A percentile compares a stretch with the other conserved stretches of the same genome.
Evolutionary conservation across 2,797 vertebrate species (phyloP).

Genomic region (Cirrhinus molitorella): DNA sequence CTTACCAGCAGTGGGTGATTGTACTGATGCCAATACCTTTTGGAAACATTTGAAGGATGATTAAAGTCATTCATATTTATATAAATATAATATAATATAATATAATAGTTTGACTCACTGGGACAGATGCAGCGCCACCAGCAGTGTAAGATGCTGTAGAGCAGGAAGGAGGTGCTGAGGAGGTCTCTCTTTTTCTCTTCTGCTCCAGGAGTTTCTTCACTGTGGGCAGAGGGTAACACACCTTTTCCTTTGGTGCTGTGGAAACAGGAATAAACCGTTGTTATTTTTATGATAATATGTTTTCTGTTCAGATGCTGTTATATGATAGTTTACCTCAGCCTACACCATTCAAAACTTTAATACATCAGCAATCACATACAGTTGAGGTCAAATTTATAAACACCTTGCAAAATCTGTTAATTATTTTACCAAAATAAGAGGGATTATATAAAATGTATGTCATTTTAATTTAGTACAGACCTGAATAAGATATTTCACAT

Average conservation of each 20-base stretch:
- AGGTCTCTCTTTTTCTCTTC: slow-evolving; percentile 85
- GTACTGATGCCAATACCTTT: slow-evolving; percentile 67
- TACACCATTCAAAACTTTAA: neutral
- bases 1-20: slow-evolving; percentile 73
- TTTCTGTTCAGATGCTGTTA: neutral
- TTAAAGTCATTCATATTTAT: neutral
- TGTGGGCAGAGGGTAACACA: slow-evolving; percentile 86
- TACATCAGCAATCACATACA: too few relatives aligned
- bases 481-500: too few relatives aligned
- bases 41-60: slow-evolving; percentile 22
- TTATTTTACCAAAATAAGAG: too few relatives aligned
- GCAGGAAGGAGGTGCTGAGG: slow-evolving; percentile 68
- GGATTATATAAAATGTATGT: too few relatives aligned
- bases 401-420: too few relatives aligned
- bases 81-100: too few relatives aligned
- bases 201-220: slow-evolving; percentile 92
- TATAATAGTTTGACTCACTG: slow-evolving; percentile 77
- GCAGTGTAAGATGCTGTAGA: slow-evolving; percentile 68
- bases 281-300: neutral
- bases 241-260: slow-evolving; percentile 84
- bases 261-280: slow-evolving; percentile 29
- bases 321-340: neutral
- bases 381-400: too few relatives aligned
- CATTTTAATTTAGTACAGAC: too few relatives aligned
- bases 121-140: slow-evolving; percentile 61